Percentiles rank a stretch among this genome's conserved stretches.
Conservation (phyloP, 2,113 vertebrate species). For the Mormyrus lacerda region DNA sequence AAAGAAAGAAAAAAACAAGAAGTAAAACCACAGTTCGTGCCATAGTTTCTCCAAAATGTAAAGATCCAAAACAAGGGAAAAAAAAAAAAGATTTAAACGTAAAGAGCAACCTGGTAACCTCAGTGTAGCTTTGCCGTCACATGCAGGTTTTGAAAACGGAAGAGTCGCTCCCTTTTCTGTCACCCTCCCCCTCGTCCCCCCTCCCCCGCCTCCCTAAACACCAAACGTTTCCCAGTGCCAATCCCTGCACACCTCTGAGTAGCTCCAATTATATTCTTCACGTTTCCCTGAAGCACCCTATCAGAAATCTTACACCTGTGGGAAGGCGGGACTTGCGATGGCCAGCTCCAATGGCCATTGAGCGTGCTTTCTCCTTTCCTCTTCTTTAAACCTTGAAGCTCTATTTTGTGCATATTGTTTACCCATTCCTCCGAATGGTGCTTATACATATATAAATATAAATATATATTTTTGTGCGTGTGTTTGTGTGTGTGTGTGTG, state of each 20-base stretch:
- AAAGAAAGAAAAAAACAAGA: neutral
- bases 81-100: neutral
- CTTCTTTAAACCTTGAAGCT: slow-evolving; percentile 13
- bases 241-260: slow-evolving; percentile 20
- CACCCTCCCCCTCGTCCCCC: neutral
- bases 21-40: neutral
- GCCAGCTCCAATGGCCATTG: neutral
- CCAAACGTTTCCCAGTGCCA: neutral
- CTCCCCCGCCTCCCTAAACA: neutral
- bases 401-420: slow-evolving; percentile 40
- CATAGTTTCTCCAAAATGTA: slow-evolving; percentile 52
- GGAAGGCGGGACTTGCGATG: neutral
- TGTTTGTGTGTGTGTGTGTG: neutral
- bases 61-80: neutral
- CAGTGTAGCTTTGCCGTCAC: slow-evolving; percentile 56
- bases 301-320: neutral
- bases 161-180: slow-evolving; percentile 21
- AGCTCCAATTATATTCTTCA: slow-evolving; percentile 24
- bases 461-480: slow-evolving; percentile 24
- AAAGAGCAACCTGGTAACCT: slow-evolving; percentile 72
- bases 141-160: slow-evolving; percentile 60
- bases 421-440: slow-evolving; percentile 58
- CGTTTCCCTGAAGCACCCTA: neutral
- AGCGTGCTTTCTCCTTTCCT: neutral
- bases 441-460: slow-evolving; percentile 51